A percentile compares a stretch with the other conserved stretches of the same genome.
These are phyloP conservation scores for Lasiurus borealis DNA, from an alignment of 2,113 vertebrate species.

Conservation along the genomic window DNA sequence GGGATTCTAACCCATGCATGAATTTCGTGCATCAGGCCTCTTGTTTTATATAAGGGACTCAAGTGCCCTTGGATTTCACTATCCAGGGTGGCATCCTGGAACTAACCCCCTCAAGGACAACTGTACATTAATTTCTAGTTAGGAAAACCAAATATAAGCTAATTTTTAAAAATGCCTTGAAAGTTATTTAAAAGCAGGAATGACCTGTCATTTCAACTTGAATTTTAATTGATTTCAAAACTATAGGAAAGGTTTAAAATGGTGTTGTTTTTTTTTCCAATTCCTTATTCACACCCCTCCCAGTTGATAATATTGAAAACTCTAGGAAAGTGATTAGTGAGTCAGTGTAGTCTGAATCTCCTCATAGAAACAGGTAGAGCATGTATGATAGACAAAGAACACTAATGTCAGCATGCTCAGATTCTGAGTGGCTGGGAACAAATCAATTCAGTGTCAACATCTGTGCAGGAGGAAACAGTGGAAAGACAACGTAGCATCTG, in stretches of 20 bases:
- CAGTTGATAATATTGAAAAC: neutral
- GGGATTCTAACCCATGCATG: too few relatives aligned
- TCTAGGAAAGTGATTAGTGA: neutral
- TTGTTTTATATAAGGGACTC: neutral
- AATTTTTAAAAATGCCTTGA: neutral
- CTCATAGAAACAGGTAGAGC: neutral
- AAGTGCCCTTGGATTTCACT: neutral
- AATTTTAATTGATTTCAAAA: constrained; percentile 7
- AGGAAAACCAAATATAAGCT: neutral
- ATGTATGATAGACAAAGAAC: neutral
- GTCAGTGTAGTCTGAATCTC: neutral
- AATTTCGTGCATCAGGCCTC: too few relatives aligned
- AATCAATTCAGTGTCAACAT: neutral
- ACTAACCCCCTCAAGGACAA: neutral
- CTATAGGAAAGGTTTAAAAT: neutral
- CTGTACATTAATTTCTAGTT: constrained; percentile 16
- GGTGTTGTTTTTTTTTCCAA: neutral
- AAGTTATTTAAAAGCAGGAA: neutral
- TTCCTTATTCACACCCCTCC: neutral
- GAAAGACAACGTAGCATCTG: neutral
- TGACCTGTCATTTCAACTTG: neutral
- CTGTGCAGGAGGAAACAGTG: neutral
- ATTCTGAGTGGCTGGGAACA: neutral
- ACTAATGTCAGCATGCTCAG: neutral
- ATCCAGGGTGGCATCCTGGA: neutral